Base-by-base conservation (phyloP, 2,888 invertebrate genomes). In the Drosophila meridionalis region DNA sequence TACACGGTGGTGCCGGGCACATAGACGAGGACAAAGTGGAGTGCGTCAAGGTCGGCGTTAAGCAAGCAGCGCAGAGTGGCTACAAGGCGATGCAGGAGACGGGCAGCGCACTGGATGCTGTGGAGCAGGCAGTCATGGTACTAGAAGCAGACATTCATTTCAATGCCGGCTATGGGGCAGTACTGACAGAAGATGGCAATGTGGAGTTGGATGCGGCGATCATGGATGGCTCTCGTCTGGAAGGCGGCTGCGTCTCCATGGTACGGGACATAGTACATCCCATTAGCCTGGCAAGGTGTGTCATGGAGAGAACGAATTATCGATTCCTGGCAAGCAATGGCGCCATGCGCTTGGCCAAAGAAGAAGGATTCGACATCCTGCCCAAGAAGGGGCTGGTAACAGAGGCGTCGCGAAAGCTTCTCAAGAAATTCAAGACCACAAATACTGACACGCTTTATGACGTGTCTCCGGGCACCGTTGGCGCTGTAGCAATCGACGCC, bases 181-280 rank as follows among this genome's bases (percentile, higher is more conserved):
- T 96, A 7, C 93, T 97, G 68, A 97, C 96, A 83, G 90, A 95
- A 20, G 95, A 95, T 59, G 97, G 97, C 3, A 95, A 96, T 84
- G 96, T 97, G 0, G 97, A 97, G 94, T 96, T 97, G 95, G 97
- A 97, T 93, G 97, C 97, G 0, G 95, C 97, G 67, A 95, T 97
- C 36, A 97, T 97, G 96, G 94, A 96, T 80, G 98, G 97, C 0
- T 92, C 93, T 3, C 94, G 95, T 72, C 93, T 97, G 38, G 94
- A 94, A 79, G 95, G 95, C 40, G 97, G 97, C 2, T 96, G 96
- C 45, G 96, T 97, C 0, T 96, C 96, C 0, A 94, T 96, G 55
- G 94, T 97, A 1, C 95, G 95, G 86, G 96, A 97, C 80, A 95
- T 97, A 66, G 92, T 94, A 47, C 95, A 97, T 93, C 97, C 97